Evolutionary conservation across 2,797 vertebrate genomes (phyloP).

Genomic region (Phoebastria nigripes): DNA sequence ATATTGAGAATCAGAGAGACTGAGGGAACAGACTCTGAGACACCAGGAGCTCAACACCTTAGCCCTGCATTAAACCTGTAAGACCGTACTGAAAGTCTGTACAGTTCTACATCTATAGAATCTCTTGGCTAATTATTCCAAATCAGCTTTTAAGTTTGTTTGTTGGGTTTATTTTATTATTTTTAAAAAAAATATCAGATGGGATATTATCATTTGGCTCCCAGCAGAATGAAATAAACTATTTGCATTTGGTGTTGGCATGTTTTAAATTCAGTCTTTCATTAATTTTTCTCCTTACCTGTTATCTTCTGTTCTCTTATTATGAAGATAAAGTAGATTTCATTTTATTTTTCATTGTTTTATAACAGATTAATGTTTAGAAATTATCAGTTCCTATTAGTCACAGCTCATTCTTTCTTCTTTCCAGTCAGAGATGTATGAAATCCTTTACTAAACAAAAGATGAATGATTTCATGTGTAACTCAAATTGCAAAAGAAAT

Average conservation of each 20-base stretch:
- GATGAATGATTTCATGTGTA: slow-evolving; percentile 17
- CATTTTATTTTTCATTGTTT: slow-evolving; percentile 31
- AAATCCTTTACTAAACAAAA: slow-evolving; percentile 62
- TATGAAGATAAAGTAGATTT: slow-evolving; percentile 46
- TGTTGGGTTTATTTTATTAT: neutral
- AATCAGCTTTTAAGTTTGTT: neutral
- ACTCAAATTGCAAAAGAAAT: slow-evolving; percentile 18
- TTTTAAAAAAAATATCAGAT: neutral
- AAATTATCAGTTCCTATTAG: slow-evolving; percentile 46
- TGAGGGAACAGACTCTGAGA: neutral
- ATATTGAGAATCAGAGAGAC: neutral
- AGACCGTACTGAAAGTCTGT: neutral
- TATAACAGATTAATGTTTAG: slow-evolving; percentile 55
- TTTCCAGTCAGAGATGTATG: slow-evolving; percentile 11
- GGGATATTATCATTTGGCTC: slow-evolving; percentile 3
- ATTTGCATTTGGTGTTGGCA: slow-evolving; percentile 14
- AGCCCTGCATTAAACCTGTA: neutral
- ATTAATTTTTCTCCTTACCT: slow-evolving; percentile 49
- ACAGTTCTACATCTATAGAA: neutral
- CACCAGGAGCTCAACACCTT: neutral
- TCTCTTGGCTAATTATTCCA: neutral
- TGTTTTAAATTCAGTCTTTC: slow-evolving; percentile 52
- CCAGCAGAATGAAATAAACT: slow-evolving; percentile 10
- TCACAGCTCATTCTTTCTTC: slow-evolving; percentile 51
- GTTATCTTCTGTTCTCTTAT: neutral